Conservation (phyloP, 2,113 vertebrate species). For the Petroica traversi region DNA sequence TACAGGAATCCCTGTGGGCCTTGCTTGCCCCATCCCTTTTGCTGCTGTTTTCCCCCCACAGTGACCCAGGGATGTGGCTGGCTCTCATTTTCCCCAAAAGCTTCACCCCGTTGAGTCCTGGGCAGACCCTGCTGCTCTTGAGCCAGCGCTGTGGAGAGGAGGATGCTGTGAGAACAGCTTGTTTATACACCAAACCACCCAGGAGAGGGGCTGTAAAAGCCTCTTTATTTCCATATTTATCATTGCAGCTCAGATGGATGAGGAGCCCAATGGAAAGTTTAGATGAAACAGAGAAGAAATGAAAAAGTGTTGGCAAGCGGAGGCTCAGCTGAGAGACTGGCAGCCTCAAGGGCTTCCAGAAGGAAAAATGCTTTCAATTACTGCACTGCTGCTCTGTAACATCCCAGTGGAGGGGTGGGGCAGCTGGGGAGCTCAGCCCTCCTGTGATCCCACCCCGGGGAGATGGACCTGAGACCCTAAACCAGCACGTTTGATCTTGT, state of each 20-base stretch:
- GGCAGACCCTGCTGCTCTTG: neutral
- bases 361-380: neutral
- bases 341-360: neutral
- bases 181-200: neutral
- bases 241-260: neutral
- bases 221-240: conserved; percentile 3
- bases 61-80: neutral
- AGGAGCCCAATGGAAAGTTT: neutral
- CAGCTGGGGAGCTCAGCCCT: neutral
- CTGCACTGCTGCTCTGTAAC: neutral
- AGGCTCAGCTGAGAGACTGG: neutral
- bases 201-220: neutral
- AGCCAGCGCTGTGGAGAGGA: neutral
- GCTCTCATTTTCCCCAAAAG: neutral
- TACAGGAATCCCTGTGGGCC: neutral
- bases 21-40: neutral
- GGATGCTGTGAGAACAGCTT: neutral
- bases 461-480: neutral
- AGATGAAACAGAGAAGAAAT: neutral
- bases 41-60: neutral
- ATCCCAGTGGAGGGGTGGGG: neutral
- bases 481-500: neutral
- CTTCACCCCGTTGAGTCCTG: neutral
- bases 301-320: neutral
- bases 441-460: neutral